These are phyloP conservation scores for Formica aserva DNA, from an alignment of 2,888 invertebrate genomes.

Conservation along the genomic window DNA sequence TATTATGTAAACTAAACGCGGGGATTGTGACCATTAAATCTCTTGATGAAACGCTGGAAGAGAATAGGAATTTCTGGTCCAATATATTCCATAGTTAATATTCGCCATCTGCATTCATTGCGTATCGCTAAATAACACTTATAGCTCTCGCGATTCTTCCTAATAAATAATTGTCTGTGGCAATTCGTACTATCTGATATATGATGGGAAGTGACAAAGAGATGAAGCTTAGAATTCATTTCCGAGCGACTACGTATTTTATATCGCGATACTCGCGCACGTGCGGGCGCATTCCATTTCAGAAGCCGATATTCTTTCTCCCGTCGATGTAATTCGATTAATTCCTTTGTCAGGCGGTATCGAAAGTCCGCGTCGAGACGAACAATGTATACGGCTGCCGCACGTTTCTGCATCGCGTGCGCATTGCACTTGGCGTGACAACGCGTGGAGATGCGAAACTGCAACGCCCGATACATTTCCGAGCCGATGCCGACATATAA, in stretches of 20 bases:
- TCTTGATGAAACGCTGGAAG: not conserved
- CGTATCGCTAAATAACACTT: slow-evolving; percentile 2
- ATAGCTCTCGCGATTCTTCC: not conserved
- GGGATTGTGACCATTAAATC: not conserved
- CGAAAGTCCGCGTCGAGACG: slow-evolving; percentile 52
- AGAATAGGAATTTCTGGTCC: too few relatives aligned
- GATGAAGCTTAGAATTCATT: slow-evolving; percentile 45
- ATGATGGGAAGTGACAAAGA: slow-evolving; percentile 20
- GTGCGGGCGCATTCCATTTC: slow-evolving; percentile 34
- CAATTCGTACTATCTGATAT: slow-evolving; percentile 32
- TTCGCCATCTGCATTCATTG: not conserved
- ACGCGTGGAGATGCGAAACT: slow-evolving; percentile 52
- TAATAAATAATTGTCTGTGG: slow-evolving; percentile 25
- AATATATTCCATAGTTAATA: slow-evolving; percentile 18
- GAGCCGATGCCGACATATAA: slow-evolving; percentile 54
- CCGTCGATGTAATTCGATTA: slow-evolving; percentile 52
- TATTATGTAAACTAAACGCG: not conserved
- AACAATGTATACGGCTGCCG: slow-evolving; percentile 59
- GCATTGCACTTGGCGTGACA: slow-evolving; percentile 66
- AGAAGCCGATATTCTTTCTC: slow-evolving; percentile 52
- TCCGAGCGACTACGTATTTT: slow-evolving; percentile 43
- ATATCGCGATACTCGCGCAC: slow-evolving; percentile 1
- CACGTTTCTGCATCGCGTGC: slow-evolving; percentile 64
- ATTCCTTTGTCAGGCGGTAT: slow-evolving; percentile 46
- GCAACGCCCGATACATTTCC: slow-evolving; percentile 49